Evolutionary conservation across 2,888 invertebrate species (phyloP).

Genomic region (Ommatoiulus sabulosus): DNA sequence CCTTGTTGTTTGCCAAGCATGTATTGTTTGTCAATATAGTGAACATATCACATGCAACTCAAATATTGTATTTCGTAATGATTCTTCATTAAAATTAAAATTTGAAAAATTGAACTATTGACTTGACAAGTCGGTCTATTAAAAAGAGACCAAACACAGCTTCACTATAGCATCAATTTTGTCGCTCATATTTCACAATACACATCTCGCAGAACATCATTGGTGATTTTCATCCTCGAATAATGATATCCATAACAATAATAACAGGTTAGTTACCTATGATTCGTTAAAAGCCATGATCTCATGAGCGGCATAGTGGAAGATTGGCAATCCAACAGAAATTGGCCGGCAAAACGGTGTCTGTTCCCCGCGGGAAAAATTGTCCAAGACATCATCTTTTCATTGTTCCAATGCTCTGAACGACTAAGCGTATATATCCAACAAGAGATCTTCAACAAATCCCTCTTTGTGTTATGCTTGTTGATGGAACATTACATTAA

Average conservation of each 20-base stretch:
- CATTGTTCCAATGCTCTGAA: not conserved
- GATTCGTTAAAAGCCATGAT: not conserved
- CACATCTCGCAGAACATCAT: not conserved
- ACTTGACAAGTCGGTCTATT: too few relatives aligned
- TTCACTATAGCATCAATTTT: too few relatives aligned
- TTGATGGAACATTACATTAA: not conserved
- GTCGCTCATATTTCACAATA: not conserved
- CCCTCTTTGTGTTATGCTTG: not conserved
- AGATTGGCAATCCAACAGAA: not conserved
- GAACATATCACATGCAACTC: too few relatives aligned
- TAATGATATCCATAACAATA: not conserved
- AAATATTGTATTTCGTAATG: too few relatives aligned
- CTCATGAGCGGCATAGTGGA: not conserved
- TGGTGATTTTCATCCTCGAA: not conserved
- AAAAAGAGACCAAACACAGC: too few relatives aligned
- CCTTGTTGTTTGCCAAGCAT: too few relatives aligned
- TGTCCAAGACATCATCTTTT: not conserved
- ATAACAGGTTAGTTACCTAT: conserved; percentile 24
- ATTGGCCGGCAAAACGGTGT: not conserved
- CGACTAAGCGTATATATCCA: not conserved
- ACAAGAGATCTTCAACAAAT: not conserved
- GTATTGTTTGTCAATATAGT: too few relatives aligned
- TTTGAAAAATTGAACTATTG: too few relatives aligned
- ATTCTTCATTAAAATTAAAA: too few relatives aligned
- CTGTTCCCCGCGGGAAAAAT: not conserved